These are phyloP conservation scores for Phalloptychus januarius DNA, from an alignment of 2,797 vertebrate genomes.

Conservation along the genomic window DNA sequence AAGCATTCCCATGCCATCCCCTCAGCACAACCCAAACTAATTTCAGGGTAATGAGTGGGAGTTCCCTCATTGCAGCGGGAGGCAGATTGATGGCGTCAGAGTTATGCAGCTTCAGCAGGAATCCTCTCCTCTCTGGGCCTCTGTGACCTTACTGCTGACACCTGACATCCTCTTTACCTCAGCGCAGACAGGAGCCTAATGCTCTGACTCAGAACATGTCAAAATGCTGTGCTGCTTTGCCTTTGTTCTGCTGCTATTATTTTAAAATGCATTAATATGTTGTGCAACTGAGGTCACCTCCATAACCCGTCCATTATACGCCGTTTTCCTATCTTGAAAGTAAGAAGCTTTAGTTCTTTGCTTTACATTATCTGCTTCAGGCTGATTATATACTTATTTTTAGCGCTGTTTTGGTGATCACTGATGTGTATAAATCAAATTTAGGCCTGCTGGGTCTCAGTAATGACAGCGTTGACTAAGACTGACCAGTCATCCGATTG, in stretches of 20 bases:
- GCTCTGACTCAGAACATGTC: slow-evolving; percentile 38
- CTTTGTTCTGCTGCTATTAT: not conserved
- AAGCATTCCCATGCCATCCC: slow-evolving; percentile 1
- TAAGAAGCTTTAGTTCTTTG: slow-evolving; percentile 42
- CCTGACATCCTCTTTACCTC: slow-evolving; percentile 55
- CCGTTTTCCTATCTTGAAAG: slow-evolving; percentile 49
- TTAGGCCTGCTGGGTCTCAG: slow-evolving; percentile 69
- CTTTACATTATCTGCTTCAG: slow-evolving; percentile 66
- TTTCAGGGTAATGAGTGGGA: slow-evolving; percentile 27
- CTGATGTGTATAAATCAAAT: slow-evolving; percentile 79
- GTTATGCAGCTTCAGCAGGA: slow-evolving; percentile 49
- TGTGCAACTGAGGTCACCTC: slow-evolving; percentile 48
- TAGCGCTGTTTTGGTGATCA: slow-evolving; percentile 74
- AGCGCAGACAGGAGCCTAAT: slow-evolving; percentile 49
- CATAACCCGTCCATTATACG: slow-evolving; percentile 21
- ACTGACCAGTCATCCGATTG: slow-evolving; percentile 73
- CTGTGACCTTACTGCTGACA: slow-evolving; percentile 54
- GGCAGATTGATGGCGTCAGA: slow-evolving; percentile 14
- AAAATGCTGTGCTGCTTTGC: slow-evolving; percentile 28
- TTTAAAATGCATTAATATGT: slow-evolving; percentile 3
- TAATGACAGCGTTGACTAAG: slow-evolving; percentile 74
- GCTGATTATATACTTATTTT: slow-evolving; percentile 78
- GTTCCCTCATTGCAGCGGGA: slow-evolving; percentile 12
- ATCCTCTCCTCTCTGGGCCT: slow-evolving; percentile 25
- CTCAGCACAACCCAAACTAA: not conserved